Evolutionary conservation across 2,113 vertebrate species (phyloP).

Genomic region (Megaceryle torquata): DNA sequence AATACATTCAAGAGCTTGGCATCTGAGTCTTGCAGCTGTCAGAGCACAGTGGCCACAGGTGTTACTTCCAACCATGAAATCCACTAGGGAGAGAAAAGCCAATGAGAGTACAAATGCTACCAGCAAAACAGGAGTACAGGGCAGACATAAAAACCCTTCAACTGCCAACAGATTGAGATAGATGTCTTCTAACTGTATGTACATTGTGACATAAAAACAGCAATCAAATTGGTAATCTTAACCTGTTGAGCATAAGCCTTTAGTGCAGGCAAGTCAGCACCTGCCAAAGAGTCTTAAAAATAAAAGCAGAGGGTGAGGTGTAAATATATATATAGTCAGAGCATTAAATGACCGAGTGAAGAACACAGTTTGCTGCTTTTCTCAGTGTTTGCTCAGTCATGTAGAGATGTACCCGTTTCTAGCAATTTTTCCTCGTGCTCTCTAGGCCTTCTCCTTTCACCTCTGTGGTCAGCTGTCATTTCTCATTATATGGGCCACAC

Average conservation of each 20-base stretch:
- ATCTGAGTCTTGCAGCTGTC: constrained; percentile 27
- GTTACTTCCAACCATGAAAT: constrained; percentile 1
- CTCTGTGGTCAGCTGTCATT: neutral
- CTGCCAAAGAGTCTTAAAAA: neutral
- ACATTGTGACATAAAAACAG: neutral
- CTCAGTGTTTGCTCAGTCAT: neutral
- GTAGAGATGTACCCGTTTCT: neutral
- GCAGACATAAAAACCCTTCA: neutral
- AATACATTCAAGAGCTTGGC: constrained; percentile 11
- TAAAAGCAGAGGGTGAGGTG: fast-evolving
- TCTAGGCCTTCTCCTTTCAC: neutral
- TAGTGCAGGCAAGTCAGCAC: neutral
- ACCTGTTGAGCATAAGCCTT: neutral
- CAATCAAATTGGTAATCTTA: neutral
- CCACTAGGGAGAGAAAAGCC: neutral
- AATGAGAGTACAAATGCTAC: constrained; percentile 13
- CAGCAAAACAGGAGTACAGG: neutral
- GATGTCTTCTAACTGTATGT: neutral
- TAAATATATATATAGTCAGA: neutral
- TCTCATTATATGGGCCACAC: neutral
- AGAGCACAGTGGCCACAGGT: constrained; percentile 34
- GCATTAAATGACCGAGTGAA: neutral
- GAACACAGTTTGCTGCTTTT: neutral
- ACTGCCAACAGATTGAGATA: neutral
- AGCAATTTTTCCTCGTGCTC: neutral